Base-by-base conservation (phyloP, 2,888 invertebrate genomes). In the Yponomeuta plumbellus region DNA sequence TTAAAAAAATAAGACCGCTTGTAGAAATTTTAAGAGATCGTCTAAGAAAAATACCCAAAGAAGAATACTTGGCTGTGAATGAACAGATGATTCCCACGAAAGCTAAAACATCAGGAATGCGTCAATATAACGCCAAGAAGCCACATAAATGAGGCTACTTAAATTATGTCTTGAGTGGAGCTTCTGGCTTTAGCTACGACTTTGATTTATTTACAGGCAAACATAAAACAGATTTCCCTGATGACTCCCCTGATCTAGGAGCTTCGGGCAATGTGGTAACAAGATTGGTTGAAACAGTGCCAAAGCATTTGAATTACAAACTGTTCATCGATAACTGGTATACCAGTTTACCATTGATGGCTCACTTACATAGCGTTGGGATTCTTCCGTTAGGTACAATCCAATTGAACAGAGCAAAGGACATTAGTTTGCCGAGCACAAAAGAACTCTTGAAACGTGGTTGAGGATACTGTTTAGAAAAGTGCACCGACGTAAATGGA, bases 271-370 rank as follows among this genome's bases (percentile, higher is more conserved):
- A 72, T 69, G 59, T 71, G 1, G 71, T 73, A 11, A 58, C 61
- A 65, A 71, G 70, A 66, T 40, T 73, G 39, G 44, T 69, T 13
- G 39, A 61, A n/a, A 69, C 69, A 11, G 69, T 73, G 13, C 61
- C 70, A 66, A 2, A 67, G 21, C 67, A 73, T 52, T 61, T 72
- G 11, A 73, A 73, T 20, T 64, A 71, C 63, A 72, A 71, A 64
- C 21, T 73, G 2, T 74, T 70, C 52, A 58, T 73, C 8, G 71
- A 74, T 58, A 73, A 72, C 61, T 72, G 66, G 68, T 74, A 70
- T 67, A 72, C 70, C 21, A 71, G 71, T 66, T 58, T 71, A 22
- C 66, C 26, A 17, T 67, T 74, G 17, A 69, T 71, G 70, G 70
- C 68, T 39, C 63, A 52, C 58, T 61, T 71, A 62, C 68, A 70